A percentile compares a stretch with the other conserved stretches of the same genome.
Evolutionary conservation across 2,888 invertebrate species (phyloP).

Genomic region (Hedychridium roseum): DNA sequence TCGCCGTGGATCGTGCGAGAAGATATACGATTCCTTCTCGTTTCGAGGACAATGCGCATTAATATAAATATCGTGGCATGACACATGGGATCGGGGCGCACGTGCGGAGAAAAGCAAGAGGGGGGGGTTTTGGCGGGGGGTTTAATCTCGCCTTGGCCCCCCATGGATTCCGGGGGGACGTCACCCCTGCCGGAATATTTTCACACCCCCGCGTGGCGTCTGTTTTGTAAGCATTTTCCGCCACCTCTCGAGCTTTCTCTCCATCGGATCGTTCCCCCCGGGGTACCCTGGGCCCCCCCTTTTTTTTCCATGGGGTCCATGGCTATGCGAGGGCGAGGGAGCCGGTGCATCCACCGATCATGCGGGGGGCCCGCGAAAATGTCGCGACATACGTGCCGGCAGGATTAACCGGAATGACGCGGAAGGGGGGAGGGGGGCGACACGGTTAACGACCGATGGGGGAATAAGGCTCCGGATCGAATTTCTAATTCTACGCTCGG

Average conservation of each 20-base stretch:
- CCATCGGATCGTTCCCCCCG: too few species aligned
- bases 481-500: constrained; percentile 44
- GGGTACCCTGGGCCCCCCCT: too few species aligned
- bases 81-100: constrained; percentile 3
- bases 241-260: constrained; percentile 31
- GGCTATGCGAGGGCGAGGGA: constrained; percentile 40
- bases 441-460: constrained; percentile 41
- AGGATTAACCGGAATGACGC: constrained; percentile 46
- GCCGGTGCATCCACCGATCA: constrained; percentile 22
- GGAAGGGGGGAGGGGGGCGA: constrained; percentile 9
- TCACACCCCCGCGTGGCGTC: constrained; percentile 46
- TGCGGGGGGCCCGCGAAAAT: constrained; percentile 29
- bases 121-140: constrained; percentile 22
- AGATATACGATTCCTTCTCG: too few species aligned
- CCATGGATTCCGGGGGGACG: constrained; percentile 35
- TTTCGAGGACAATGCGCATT: too few species aligned
- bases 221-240: constrained; percentile 59
- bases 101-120: not conserved
- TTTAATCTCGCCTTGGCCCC: constrained; percentile 38
- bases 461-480: constrained; percentile 36
- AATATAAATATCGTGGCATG: constrained; percentile 2
- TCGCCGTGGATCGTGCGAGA: too few species aligned
- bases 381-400: constrained; percentile 46
- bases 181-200: constrained; percentile 48
- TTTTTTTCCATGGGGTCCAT: constrained; percentile 27